These are phyloP conservation scores for Zaprionus kolodkinae DNA, from an alignment of 1,140 invertebrate species.

Conservation along the genomic window DNA sequence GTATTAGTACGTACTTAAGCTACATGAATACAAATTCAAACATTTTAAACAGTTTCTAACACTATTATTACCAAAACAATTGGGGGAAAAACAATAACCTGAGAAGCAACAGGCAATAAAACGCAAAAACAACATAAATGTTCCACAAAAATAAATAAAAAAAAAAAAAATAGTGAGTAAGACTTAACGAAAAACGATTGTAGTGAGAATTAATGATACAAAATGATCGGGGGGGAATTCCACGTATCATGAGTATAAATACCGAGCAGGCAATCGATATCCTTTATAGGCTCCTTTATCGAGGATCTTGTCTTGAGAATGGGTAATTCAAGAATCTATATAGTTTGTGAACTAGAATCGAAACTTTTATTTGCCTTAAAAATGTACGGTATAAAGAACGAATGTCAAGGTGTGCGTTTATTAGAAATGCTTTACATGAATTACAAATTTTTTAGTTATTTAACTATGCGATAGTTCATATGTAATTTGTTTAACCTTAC, in stretches of 20 bases:
- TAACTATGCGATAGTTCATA: slow-evolving; percentile 25
- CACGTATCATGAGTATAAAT: too few species aligned
- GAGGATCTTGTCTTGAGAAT: slow-evolving; percentile 27
- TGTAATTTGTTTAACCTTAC: slow-evolving; percentile 23
- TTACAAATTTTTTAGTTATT: slow-evolving; percentile 29
- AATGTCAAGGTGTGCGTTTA: slow-evolving; percentile 49
- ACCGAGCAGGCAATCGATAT: background rate
- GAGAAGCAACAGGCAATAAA: slow-evolving; percentile 46
- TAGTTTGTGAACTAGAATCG: slow-evolving; percentile 81
- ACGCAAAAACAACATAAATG: slow-evolving; percentile 57
- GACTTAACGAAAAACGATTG: slow-evolving; percentile 9
- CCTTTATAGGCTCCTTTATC: slow-evolving; percentile 40
- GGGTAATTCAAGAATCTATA: background rate
- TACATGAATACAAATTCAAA: slow-evolving; percentile 54
- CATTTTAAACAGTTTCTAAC: slow-evolving; percentile 80
- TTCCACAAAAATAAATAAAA: slow-evolving; percentile 53
- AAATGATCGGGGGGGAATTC: background rate
- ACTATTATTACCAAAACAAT: slow-evolving; percentile 61
- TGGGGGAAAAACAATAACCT: slow-evolving; percentile 73
- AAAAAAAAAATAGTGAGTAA: slow-evolving; percentile 38
- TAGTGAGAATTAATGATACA: background rate
- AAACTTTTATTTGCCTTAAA: slow-evolving; percentile 84
- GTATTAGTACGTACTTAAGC: slow-evolving; percentile 69
- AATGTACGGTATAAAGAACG: slow-evolving; percentile 42
- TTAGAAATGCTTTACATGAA: slow-evolving; percentile 34